phyloP scores from a whole-genome alignment of 2,888 invertebrate species.

The Acronicta leporina region DNA sequence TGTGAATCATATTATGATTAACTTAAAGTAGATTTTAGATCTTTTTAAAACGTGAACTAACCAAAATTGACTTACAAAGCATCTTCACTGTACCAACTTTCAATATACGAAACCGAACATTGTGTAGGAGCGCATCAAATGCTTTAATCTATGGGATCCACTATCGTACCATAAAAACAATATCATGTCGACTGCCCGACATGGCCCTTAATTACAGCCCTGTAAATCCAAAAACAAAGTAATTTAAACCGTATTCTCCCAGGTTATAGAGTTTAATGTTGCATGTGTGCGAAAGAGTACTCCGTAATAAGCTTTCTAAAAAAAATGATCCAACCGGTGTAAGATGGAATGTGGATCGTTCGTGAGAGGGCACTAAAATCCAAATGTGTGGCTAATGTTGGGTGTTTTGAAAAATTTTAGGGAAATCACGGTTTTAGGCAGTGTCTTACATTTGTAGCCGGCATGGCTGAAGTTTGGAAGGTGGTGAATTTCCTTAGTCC shows the following conservation, averaged over 20 bases:
- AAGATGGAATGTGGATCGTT: constrained; percentile 82
- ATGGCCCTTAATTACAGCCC: constrained; percentile 82
- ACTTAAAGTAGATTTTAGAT: too few relatives aligned
- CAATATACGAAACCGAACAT: constrained; percentile 50
- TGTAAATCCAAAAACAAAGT: constrained; percentile 31
- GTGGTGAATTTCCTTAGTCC: background rate
- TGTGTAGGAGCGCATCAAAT: constrained; percentile 68
- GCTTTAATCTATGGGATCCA: constrained; percentile 81
- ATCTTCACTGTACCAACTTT: constrained; percentile 38
- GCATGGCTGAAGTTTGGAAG: too few relatives aligned
- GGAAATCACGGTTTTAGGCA: constrained; percentile 30
- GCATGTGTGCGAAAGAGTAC: constrained; percentile 7
- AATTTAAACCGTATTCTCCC: constrained; percentile 54
- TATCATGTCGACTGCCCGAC: constrained; percentile 80
- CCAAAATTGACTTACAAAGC: constrained; percentile 2
- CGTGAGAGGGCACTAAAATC: constrained; percentile 69
- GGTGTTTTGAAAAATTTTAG: constrained; percentile 65
- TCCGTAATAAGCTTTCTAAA: constrained; percentile 84
- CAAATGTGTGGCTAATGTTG: constrained; percentile 59
- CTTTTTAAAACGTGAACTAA: background rate
- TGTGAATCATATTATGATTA: too few relatives aligned
- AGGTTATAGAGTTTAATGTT: constrained; percentile 53
- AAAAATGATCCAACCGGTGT: constrained; percentile 78
- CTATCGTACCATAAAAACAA: constrained; percentile 86
- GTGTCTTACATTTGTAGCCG: background rate